A percentile compares a stretch with the other conserved stretches of the same genome.
These are phyloP conservation scores for Myotis findleyi DNA, from an alignment of 2,797 vertebrate genomes.

Conservation along the genomic window DNA sequence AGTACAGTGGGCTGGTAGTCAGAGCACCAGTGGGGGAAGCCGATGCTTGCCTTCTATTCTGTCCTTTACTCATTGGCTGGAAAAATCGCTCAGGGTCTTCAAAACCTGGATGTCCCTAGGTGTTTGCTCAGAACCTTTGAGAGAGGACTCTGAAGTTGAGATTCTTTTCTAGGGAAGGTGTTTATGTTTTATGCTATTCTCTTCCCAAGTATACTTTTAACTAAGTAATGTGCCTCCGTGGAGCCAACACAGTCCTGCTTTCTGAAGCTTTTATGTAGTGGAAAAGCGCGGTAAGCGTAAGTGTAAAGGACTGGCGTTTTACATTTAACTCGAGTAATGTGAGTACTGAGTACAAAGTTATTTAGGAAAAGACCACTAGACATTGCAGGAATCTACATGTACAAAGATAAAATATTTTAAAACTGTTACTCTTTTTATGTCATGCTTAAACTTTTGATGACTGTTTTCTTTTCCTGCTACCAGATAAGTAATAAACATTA, in stretches of 20 bases:
- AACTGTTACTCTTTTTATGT: slow-evolving; percentile 50
- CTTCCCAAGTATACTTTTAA: slow-evolving; percentile 2
- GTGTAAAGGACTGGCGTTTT: neutral
- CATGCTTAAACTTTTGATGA: slow-evolving; percentile 29
- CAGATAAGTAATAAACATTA: slow-evolving; percentile 11
- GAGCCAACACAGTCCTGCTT: neutral
- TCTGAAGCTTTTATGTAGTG: slow-evolving; percentile 35
- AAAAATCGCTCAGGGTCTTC: neutral
- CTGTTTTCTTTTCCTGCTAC: slow-evolving; percentile 35
- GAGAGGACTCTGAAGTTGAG: neutral
- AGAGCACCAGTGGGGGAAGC: neutral
- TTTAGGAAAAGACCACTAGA: neutral
- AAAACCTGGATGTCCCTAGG: neutral
- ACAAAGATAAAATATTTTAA: neutral
- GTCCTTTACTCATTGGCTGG: neutral
- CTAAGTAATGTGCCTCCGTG: neutral
- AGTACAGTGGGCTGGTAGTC: neutral
- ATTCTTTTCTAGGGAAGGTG: slow-evolving; percentile 29
- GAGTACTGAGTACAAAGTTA: neutral
- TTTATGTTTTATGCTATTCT: neutral
- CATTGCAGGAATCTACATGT: neutral
- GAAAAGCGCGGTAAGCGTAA: neutral
- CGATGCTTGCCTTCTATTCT: neutral
- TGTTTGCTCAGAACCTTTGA: neutral
- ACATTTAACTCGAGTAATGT: neutral